phyloP scores from a whole-genome alignment of 2,113 vertebrate genomes.

The Zosterops japonicus region DNA sequence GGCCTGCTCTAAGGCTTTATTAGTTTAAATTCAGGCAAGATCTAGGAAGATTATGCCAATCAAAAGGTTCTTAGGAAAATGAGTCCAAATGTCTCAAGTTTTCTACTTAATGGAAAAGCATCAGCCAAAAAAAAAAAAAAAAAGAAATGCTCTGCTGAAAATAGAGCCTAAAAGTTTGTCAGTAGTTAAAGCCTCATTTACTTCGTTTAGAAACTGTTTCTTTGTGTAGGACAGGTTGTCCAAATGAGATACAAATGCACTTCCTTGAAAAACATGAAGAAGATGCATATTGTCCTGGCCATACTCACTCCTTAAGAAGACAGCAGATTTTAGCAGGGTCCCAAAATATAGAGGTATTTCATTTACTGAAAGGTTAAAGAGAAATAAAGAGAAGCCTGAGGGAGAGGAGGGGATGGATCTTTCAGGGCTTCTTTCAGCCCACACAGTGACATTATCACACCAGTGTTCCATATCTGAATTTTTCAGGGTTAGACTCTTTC shows the following conservation, averaged over 20 bases:
- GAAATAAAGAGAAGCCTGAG: background rate
- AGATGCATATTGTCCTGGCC: accelerated
- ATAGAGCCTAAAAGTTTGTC: background rate
- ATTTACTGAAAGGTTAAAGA: background rate
- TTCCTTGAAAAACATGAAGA: background rate
- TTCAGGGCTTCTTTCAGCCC: slow-evolving; percentile 42
- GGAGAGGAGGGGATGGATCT: slow-evolving; percentile 14
- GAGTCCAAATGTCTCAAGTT: background rate
- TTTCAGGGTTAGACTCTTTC: background rate
- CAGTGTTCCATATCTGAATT: background rate
- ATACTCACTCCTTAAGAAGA: background rate
- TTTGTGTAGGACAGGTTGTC: background rate
- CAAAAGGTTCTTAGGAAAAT: background rate
- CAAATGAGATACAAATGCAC: background rate
- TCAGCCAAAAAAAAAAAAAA: background rate
- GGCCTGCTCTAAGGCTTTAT: background rate
- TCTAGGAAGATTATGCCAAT: background rate
- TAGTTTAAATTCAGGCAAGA: background rate
- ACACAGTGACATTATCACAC: background rate
- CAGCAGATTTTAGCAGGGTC: background rate
- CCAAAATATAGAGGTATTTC: background rate
- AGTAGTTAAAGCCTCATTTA: background rate
- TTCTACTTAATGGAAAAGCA: background rate
- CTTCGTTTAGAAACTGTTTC: background rate
- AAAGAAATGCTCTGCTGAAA: background rate